Evolutionary conservation across 2,888 invertebrate species (phyloP), one percentile per base, ranked within the genome.

Genomic region (Penaeus monodon): DNA sequence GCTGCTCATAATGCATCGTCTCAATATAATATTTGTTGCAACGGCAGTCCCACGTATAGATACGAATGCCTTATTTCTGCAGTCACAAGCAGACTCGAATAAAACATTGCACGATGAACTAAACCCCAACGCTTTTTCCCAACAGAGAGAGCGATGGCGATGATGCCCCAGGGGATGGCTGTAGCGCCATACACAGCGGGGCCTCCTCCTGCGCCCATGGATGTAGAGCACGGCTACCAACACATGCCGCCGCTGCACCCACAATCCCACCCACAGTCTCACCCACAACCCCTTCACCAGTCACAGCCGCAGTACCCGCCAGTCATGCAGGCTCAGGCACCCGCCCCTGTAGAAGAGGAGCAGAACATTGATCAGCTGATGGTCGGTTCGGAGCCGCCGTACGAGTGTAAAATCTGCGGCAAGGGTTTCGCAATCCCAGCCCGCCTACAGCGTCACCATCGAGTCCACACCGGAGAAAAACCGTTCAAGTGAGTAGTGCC

Each of bases 391-490:
- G 84, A 84, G 33, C 87, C 87, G 10, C 87, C 87, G 24, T 97
- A 97, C 93, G 95, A 96, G 90, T 97, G 97, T 93, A 96, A 97
- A 93, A 96, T 97, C 91, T 97, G 97, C 92, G 95, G 96, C 91
- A 97, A 97, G 92, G 97, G 97, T 24, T 97, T 97, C 92, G 96
- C 97, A 73, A 97, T 97, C 82, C 97, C 97, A 49, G 97, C 97
- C 84, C 94, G 97, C 89, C 94, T 97, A 90, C 95, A 94, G 86
- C 95, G 97, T 78, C 97, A 97, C 92, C 97, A 97, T 92, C 94
- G 97, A 88, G 97, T 97, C 20, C 97, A 97, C 92, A 97, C 97
- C 44, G 97, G 97, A 66, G 97, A 97, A 92, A 95, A 97, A 91
- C 97, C 97, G 1, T 97, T 97, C 92, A 88, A 81, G 88, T 85